These are phyloP conservation scores for Zophobas morio DNA, from an alignment of 1,140 invertebrate species.

Conservation along the genomic window DNA sequence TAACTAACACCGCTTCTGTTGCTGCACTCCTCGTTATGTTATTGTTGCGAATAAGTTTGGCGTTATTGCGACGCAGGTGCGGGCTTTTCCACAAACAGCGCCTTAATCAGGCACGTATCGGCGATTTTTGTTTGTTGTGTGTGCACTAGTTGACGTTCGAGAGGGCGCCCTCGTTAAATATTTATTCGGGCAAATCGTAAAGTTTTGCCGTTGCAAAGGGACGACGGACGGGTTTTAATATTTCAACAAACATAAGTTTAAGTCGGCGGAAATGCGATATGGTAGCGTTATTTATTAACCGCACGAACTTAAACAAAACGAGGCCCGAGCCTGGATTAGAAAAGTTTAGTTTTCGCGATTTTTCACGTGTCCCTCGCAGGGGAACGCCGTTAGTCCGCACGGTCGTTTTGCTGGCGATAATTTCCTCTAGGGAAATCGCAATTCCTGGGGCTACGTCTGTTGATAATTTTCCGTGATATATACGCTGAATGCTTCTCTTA, in stretches of 20 bases:
- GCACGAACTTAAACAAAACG: neutral
- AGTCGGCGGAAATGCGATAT: conserved; percentile 1
- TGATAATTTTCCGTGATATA: conserved; percentile 33
- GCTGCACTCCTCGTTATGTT: neutral
- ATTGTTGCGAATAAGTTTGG: conserved; percentile 19
- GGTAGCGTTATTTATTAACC: conserved; percentile 19
- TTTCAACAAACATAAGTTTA: conserved; percentile 16
- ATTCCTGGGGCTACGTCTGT: conserved; percentile 18
- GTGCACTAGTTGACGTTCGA: neutral
- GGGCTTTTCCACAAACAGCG: conserved; percentile 3
- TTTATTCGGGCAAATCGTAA: conserved; percentile 27
- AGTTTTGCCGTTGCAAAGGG: conserved; percentile 13
- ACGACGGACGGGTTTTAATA: conserved; percentile 14
- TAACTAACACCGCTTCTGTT: conserved; percentile 15
- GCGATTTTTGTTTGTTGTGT: conserved; percentile 22
- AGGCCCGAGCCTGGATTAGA: neutral
- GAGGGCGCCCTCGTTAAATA: conserved; percentile 1
- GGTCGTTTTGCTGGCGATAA: conserved; percentile 7
- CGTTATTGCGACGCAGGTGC: conserved; percentile 24
- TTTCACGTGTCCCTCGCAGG: neutral
- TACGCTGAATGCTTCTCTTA: conserved; percentile 17
- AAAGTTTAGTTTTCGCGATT: conserved; percentile 18
- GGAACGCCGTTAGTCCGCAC: neutral
- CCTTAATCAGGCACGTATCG: conserved; percentile 23
- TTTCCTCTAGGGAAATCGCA: conserved; percentile 37